Evolutionary conservation across 2,888 invertebrate species (phyloP), one percentile per base, ranked within the genome.

Genomic region (Drosophila koepferae): DNA sequence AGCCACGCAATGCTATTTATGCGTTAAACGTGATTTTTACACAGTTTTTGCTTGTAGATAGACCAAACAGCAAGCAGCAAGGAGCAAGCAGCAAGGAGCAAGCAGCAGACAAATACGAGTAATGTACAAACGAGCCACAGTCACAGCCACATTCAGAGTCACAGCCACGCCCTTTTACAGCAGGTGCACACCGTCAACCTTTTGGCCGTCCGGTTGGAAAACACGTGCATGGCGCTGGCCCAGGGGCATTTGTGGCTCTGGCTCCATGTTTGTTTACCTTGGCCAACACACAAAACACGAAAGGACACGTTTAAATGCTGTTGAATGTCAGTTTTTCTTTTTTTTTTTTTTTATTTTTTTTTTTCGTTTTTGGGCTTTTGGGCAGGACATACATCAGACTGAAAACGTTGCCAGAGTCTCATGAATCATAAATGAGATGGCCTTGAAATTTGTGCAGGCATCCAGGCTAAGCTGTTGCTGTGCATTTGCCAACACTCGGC

Each of bases 1-100:
- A 51, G 64, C 34, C 56, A 40, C 76, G 70, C 72, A 70, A 44
- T 62, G 68, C 72, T 69, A 75, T 80, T 84, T 76, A 78, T 80
- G 80, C 58, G 72, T 59, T 71, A 73, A 80, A 86, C 87, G 87
- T 86, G 84, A 85, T 82, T 85, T 76, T 78, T 67, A 72, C 73
- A 66, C 73, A 63, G 63, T 82, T 82, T 81, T 67, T 54, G 44
- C 62, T 59, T 40, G 59, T 23, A 40, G 36, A 40, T 54, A 61
- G 59, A 59, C 14, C 20, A 44, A 44, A 44, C 44, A 20, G 63
- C 60, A 63, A 36, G 48, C 46, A 51, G 28, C 67, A 36, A 28
- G 28, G 28, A 64, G 54, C 54, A 49, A 31, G 51, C 46, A 51
- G 28, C 67, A 36, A n/a, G n/a, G 28, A 64, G 54, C 54, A 49